Evolutionary conservation across 2,797 vertebrate genomes (phyloP).

Genomic region (Oceanodroma leucorhoa): DNA sequence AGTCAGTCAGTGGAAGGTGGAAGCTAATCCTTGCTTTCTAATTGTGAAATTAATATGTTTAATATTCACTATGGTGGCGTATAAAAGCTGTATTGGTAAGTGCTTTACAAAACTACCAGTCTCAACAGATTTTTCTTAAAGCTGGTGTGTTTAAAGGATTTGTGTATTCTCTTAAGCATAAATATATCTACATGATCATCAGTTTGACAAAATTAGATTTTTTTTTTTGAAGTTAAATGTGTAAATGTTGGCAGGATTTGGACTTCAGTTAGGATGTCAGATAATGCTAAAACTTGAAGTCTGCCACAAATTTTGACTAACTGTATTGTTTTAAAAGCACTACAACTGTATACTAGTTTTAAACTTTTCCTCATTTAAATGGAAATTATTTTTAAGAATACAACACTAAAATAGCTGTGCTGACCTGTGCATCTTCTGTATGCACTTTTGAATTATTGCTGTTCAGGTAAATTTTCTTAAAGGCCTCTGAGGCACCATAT

Average conservation of each 20-base stretch:
- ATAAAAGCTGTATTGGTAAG: background rate
- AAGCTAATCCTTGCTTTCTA: background rate
- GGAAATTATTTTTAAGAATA: background rate
- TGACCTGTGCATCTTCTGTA: background rate
- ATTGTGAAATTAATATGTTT: background rate
- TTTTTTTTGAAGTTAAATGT: background rate
- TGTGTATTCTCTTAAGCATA: background rate
- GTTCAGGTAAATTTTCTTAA: background rate
- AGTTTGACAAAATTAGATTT: background rate
- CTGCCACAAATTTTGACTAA: background rate
- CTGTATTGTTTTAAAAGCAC: background rate
- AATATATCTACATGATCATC: background rate
- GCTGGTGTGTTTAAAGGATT: background rate
- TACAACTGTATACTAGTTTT: background rate
- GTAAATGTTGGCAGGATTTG: background rate
- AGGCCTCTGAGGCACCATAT: background rate
- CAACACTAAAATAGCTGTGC: background rate
- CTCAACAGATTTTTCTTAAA: background rate
- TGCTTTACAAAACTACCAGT: background rate
- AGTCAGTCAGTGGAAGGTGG: background rate
- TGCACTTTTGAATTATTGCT: background rate
- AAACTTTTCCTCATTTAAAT: background rate
- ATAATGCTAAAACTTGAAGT: background rate
- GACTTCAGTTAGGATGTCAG: background rate
- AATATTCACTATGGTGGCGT: background rate